Base-by-base conservation (phyloP, 2,888 invertebrate species). In the Mesoligia furuncula region DNA sequence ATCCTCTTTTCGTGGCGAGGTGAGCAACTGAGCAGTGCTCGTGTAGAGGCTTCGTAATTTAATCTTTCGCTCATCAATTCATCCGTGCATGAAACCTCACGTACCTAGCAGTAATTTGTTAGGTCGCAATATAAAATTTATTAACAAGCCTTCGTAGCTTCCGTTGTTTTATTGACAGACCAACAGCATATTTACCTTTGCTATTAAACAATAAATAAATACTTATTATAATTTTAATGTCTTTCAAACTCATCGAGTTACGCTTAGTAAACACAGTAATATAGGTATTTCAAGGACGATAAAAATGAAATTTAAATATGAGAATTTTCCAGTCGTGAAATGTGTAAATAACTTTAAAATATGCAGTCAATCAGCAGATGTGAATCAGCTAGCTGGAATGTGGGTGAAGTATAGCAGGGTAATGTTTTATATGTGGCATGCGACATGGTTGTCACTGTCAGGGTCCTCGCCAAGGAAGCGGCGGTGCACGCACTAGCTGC, bases 381-480 rank as follows among this genome's bases (percentile, higher is more conserved):
- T 67, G 69, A 64, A 83, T 69, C 24, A 70, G 48, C 31, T 81
- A 42, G 31, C 24, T 15, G 36, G 20, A 57, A 15, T 15, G 45
- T 51, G n/a, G n/a, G 36, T 65, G 31, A 51, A 75, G 31, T 62
- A 75, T 83, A 67, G 71, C 39, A 39, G 48, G 67, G 79, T 48
- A 71, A 67, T 83, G 31, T 70, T 64, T 64, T 73, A 80, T 61
- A 73, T 62, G 27, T 48, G 36, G 61, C 78, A 71, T 78, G 73
- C 71, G 65, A 72, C 62, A 51, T 20, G 20, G 76, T 74, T 79
- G 78, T 86, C 78, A 78, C 75, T 76, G 54, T 80, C 78, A 62
- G 42, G 61, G 69, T 70, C 73, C 74, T 77, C 45, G 72, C 59
- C 54, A 70, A 81, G 73, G 69, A 74, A 80, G 59, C 62, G 36